A percentile compares a stretch with the other conserved stretches of the same genome.
Conservation (phyloP, 1,140 invertebrate genomes). For the Chironomus striatipennis region DNA sequence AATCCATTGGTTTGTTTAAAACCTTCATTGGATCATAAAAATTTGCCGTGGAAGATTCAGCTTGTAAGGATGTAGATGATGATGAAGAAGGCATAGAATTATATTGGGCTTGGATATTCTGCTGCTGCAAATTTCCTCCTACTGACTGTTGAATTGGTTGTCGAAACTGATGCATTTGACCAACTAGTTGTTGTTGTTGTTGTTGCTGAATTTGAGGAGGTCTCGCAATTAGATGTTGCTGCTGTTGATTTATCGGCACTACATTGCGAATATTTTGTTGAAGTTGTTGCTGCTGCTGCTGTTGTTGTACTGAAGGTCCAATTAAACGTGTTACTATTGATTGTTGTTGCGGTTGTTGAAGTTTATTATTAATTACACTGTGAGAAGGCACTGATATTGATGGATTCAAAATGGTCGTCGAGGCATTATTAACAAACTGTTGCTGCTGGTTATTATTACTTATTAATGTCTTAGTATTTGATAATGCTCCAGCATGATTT, state of each 20-base stretch:
- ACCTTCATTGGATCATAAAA: conserved; percentile 44
- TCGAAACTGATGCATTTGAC: conserved; percentile 36
- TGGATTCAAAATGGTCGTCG: conserved; percentile 24
- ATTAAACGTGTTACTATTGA: conserved; percentile 23
- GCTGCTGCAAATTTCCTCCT: conserved; percentile 30
- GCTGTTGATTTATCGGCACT: conserved; percentile 31
- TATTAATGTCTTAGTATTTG: conserved; percentile 10
- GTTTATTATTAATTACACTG: conserved; percentile 19
- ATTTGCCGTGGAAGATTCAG: conserved; percentile 41
- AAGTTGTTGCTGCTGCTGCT: conserved; percentile 28
- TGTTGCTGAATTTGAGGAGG: background rate
- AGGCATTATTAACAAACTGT: conserved; percentile 24
- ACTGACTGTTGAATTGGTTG: conserved; percentile 32
- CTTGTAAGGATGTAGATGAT: conserved; percentile 28
- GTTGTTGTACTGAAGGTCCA: conserved; percentile 27
- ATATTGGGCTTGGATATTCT: conserved; percentile 39
- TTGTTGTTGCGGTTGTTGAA: conserved; percentile 32
- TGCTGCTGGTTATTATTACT: conserved; percentile 32
- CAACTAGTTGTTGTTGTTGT: conserved; percentile 32
- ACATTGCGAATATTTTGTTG: conserved; percentile 26
- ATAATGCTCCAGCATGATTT: background rate
- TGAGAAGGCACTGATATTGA: conserved; percentile 26
- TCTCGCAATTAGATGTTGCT: conserved; percentile 29
- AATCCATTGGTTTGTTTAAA: conserved; percentile 47
- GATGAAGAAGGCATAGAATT: conserved; percentile 27